Evolutionary conservation across 1,140 invertebrate species (phyloP).

Genomic region (Orchesella cincta): DNA sequence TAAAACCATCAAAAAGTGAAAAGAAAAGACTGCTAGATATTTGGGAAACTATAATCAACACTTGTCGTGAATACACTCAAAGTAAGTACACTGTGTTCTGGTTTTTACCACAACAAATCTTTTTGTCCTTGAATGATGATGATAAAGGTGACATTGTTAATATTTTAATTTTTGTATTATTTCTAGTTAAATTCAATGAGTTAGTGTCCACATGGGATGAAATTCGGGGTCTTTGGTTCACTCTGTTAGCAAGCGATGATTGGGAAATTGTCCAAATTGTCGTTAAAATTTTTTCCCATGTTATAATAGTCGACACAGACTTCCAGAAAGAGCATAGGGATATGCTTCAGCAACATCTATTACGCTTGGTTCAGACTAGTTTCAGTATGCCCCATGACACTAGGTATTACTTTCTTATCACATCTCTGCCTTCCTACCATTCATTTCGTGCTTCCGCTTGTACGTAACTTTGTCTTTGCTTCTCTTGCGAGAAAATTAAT

Average conservation of each 20-base stretch:
- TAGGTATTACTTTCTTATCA: no score
- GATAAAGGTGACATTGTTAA: neutral
- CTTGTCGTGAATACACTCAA: neutral
- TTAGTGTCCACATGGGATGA: conserved; percentile 44
- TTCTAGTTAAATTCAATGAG: conserved; percentile 33
- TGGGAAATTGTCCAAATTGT: conserved; percentile 26
- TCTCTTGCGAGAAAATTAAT: no score
- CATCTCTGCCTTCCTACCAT: no score
- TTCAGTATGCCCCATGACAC: conserved; percentile 12
- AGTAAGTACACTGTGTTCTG: neutral
- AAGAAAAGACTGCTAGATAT: conserved; percentile 23
- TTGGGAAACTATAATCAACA: neutral
- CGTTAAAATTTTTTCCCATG: conserved; percentile 31
- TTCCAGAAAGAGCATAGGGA: conserved; percentile 32
- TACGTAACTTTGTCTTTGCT: no score
- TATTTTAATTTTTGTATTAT: conserved; percentile 23
- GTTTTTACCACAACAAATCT: neutral
- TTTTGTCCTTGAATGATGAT: neutral
- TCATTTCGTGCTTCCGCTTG: no score
- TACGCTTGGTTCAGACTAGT: conserved; percentile 7
- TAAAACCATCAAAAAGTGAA: conserved; percentile 2
- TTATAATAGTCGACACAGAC: conserved; percentile 21
- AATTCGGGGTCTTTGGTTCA: conserved; percentile 44
- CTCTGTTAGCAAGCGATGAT: conserved; percentile 42
- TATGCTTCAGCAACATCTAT: conserved; percentile 41